phyloP scores from a whole-genome alignment of 2,888 invertebrate species.

The Odontocolon sp. region DNA sequence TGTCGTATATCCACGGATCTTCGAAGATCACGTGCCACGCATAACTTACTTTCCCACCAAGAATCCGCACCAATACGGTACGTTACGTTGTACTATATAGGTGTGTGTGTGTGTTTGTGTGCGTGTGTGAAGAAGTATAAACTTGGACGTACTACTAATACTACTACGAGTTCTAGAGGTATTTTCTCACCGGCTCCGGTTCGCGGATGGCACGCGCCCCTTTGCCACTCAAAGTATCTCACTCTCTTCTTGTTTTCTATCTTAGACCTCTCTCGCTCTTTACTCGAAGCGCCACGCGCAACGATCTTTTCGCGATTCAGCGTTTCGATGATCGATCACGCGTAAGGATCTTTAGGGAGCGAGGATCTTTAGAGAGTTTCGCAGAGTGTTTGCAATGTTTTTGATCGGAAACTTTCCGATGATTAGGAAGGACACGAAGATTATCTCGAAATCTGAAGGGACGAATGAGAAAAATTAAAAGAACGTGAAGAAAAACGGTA shows the following conservation, averaged over 20 bases:
- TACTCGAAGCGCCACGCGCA: neutral
- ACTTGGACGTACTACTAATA: too few species aligned
- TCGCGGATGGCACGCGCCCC: constrained; percentile 62
- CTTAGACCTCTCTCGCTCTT: neutral
- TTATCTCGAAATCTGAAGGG: too few species aligned
- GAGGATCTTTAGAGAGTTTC: too few species aligned
- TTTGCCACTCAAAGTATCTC: constrained; percentile 17
- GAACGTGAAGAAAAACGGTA: too few species aligned
- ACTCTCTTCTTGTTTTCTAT: constrained; percentile 9
- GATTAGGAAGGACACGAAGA: too few species aligned
- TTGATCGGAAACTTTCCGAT: too few species aligned
- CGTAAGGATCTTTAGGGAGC: too few species aligned
- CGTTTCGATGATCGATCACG: neutral
- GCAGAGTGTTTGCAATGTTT: too few species aligned
- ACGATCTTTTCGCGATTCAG: neutral
- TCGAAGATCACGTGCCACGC: constrained; percentile 77
- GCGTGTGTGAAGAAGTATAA: neutral
- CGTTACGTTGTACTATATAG: constrained; percentile 66
- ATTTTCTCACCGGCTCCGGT: too few species aligned
- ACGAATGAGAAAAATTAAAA: too few species aligned
- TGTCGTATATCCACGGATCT: constrained; percentile 69
- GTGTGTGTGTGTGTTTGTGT: constrained; percentile 48
- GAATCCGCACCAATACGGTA: constrained; percentile 4
- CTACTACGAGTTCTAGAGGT: too few species aligned
- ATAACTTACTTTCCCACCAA: constrained; percentile 77